phyloP scores from a whole-genome alignment of 1,140 invertebrate species.

The Heliconius congener region DNA sequence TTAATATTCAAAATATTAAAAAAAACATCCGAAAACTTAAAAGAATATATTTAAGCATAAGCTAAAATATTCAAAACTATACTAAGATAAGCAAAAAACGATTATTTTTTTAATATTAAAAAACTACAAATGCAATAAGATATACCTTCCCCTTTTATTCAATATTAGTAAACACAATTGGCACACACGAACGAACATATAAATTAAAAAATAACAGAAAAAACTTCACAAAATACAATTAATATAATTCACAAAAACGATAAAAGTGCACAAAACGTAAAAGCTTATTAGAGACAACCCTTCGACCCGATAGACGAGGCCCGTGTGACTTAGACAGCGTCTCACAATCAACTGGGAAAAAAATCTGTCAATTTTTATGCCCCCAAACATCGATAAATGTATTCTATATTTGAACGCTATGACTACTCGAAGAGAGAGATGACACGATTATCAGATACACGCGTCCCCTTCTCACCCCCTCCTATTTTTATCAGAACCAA shows the following conservation, averaged over 20 bases:
- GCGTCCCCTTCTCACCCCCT: constrained; percentile 64
- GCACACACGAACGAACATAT: constrained; percentile 12
- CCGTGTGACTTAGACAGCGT: constrained; percentile 50
- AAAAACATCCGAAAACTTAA: background rate
- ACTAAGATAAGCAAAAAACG: background rate
- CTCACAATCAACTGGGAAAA: constrained; percentile 76
- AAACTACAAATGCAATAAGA: background rate
- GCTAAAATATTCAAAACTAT: background rate
- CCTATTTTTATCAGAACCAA: constrained; percentile 77
- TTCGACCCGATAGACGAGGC: constrained; percentile 47
- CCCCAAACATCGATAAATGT: constrained; percentile 77
- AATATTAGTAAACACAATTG: constrained; percentile 11
- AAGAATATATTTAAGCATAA: background rate
- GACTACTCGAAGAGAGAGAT: constrained; percentile 63
- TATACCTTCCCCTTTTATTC: constrained; percentile 46
- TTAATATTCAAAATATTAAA: background rate
- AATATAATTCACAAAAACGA: constrained; percentile 5
- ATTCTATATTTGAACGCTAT: constrained; percentile 76
- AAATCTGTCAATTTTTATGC: constrained; percentile 81
- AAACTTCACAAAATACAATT: constrained; percentile 45
- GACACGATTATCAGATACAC: constrained; percentile 46
- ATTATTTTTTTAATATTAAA: background rate
- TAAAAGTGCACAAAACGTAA: constrained; percentile 44
- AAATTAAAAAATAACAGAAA: background rate
- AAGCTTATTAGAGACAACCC: constrained; percentile 62